Conservation (phyloP, 2,113 vertebrate genomes). For the Corydoras sp. region DNA sequence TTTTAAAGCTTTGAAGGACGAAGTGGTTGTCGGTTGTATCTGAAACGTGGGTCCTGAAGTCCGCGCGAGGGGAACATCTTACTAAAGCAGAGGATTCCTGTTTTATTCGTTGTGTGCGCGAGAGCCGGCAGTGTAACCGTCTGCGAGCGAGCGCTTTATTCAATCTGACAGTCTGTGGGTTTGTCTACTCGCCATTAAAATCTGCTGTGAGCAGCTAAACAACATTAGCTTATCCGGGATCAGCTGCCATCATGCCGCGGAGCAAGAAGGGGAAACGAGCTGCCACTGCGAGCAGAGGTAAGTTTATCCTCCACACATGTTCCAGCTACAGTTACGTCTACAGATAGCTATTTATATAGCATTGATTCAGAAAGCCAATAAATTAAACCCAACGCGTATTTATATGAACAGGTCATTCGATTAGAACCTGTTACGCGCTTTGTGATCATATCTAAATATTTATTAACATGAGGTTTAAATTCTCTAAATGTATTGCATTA, state of each 20-base stretch:
- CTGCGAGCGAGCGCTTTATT: not conserved
- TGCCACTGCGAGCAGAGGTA: slow-evolving; percentile 57
- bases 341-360: not conserved
- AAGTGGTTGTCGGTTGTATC: not conserved
- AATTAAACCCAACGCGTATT: no score
- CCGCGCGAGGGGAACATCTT: not conserved
- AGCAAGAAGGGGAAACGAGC: slow-evolving; percentile 70
- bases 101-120: not conserved
- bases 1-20: not conserved
- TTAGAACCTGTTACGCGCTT: no score
- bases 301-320: slow-evolving; percentile 38
- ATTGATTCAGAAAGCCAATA: no score
- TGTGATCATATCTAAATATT: no score
- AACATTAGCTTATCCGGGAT: slow-evolving; percentile 21
- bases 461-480: no score
- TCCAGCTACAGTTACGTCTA: not conserved
- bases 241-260: slow-evolving; percentile 61
- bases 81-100: not conserved
- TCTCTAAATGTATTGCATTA: no score
- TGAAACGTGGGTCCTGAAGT: slow-evolving; percentile 36
- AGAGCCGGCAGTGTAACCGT: not conserved
- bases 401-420: no score
- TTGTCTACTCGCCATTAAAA: not conserved
- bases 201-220: slow-evolving; percentile 32
- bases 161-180: not conserved